These are phyloP conservation scores for Pimephales promelas DNA, from an alignment of 2,113 vertebrate genomes.

Conservation along the genomic window DNA sequence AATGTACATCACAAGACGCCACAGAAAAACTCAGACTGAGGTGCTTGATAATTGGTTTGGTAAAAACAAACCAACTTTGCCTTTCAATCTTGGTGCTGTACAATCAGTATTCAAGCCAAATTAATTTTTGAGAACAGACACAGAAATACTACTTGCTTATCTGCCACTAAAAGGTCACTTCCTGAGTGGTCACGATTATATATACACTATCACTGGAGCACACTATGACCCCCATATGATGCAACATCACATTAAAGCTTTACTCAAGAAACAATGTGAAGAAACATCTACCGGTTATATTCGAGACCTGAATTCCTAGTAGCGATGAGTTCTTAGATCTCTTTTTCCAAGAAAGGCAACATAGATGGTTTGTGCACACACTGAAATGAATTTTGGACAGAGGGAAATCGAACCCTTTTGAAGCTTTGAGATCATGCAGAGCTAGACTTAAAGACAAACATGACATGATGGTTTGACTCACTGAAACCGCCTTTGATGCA, in stretches of 20 bases:
- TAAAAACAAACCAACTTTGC: slow-evolving; percentile 12
- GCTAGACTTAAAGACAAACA: slow-evolving; percentile 20
- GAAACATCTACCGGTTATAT: background rate
- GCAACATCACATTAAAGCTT: background rate
- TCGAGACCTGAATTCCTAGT: background rate
- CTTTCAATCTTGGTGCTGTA: slow-evolving; percentile 8
- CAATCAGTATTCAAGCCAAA: background rate
- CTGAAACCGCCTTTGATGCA: background rate
- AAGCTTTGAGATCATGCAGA: slow-evolving; percentile 10
- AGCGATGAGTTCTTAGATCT: background rate
- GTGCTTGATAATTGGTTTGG: slow-evolving; percentile 11
- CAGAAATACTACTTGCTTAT: slow-evolving; percentile 1
- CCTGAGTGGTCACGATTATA: background rate
- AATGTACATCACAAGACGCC: background rate
- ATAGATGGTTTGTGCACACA: background rate
- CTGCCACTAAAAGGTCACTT: slow-evolving; percentile 13
- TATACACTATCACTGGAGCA: background rate
- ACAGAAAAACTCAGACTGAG: background rate
- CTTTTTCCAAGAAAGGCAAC: background rate
- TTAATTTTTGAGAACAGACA: background rate
- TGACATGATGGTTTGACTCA: background rate
- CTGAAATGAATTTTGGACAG: background rate
- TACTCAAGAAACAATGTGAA: background rate
- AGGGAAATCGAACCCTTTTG: background rate
- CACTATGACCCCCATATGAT: background rate